Percentiles rank a stretch among this genome's conserved stretches.
These are phyloP conservation scores for Sesia bembeciformis DNA, from an alignment of 2,888 invertebrate species.

Conservation along the genomic window DNA sequence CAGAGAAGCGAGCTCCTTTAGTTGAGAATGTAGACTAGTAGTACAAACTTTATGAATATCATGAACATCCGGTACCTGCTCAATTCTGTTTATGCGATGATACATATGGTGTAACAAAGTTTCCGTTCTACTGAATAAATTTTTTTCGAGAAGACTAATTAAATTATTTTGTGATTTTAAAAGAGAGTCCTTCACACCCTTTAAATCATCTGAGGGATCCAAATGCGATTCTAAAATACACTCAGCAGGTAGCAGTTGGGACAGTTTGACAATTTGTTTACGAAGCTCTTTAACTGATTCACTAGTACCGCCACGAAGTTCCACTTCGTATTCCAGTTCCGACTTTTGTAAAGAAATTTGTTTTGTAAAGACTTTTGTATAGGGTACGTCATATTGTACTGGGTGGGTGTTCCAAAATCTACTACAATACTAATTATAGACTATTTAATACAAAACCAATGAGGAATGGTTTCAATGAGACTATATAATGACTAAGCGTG, in stretches of 20 bases:
- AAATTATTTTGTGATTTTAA: background rate
- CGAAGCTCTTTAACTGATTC: background rate
- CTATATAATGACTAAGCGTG: too few relatives aligned
- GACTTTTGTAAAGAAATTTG: background rate
- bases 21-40: too few relatives aligned
- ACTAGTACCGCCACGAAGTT: background rate
- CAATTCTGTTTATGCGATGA: background rate
- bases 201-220: background rate
- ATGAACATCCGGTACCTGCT: too few relatives aligned
- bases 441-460: too few relatives aligned
- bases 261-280: background rate
- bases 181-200: background rate
- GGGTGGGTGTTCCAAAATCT: too few relatives aligned
- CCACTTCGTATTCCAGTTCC: background rate
- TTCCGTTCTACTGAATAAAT: background rate
- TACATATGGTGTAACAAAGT: slow-evolving; percentile 1
- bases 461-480: too few relatives aligned
- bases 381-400: too few relatives aligned
- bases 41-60: too few relatives aligned
- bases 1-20: too few relatives aligned
- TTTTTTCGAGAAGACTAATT: background rate
- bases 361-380: too few relatives aligned
- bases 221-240: background rate
- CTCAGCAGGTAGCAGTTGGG: background rate
- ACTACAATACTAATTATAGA: too few relatives aligned